Evolutionary conservation across 2,797 vertebrate genomes (phyloP).

Genomic region (Myotis pilosus): DNA sequence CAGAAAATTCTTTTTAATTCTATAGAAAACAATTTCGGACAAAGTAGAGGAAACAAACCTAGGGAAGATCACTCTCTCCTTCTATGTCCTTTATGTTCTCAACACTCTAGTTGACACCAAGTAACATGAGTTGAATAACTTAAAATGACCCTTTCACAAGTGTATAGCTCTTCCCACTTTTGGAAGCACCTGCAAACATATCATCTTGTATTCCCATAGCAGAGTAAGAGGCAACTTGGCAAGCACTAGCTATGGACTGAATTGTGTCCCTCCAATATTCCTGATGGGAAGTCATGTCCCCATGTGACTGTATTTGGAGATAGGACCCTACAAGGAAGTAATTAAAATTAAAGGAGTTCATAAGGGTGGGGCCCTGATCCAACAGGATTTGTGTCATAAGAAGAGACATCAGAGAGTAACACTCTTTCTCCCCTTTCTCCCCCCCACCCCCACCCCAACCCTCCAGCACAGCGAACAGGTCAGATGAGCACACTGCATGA

Average conservation of each 20-base stretch:
- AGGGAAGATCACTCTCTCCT: conserved; percentile 35
- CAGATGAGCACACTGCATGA: background rate
- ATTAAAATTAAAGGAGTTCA: background rate
- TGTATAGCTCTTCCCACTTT: background rate
- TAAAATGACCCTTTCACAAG: background rate
- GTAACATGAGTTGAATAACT: background rate
- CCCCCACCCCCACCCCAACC: rapidly evolving
- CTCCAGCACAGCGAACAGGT: background rate
- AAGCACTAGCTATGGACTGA: background rate
- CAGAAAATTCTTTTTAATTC: conserved; percentile 71
- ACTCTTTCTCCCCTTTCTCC: rapidly evolving
- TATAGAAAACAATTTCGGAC: background rate
- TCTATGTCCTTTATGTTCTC: conserved; percentile 13
- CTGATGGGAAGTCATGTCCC: background rate
- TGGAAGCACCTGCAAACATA: background rate
- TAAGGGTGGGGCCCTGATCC: background rate
- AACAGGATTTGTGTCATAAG: background rate
- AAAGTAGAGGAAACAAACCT: conserved; percentile 63
- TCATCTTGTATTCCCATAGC: background rate
- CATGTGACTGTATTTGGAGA: background rate
- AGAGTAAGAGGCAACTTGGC: background rate
- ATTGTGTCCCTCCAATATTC: background rate
- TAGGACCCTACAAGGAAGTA: background rate
- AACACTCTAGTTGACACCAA: background rate
- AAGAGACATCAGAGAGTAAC: background rate